These are phyloP conservation scores for Harpagoxenus sublaevis DNA, from an alignment of 2,888 invertebrate species.

Conservation along the genomic window DNA sequence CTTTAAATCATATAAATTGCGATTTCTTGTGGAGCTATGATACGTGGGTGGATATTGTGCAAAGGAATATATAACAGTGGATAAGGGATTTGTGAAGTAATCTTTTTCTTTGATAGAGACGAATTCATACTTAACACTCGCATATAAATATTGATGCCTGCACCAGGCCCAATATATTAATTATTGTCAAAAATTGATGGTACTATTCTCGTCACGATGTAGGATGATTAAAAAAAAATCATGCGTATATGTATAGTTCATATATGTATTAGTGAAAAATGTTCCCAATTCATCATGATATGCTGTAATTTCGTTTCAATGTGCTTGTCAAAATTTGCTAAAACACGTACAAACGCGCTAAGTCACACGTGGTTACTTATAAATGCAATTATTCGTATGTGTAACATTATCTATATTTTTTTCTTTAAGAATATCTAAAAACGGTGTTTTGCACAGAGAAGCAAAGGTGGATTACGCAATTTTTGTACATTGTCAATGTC, in stretches of 20 bases:
- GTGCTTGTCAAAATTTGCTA: constrained; percentile 76
- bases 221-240: constrained; percentile 73
- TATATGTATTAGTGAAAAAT: constrained; percentile 80
- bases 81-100: constrained; percentile 32
- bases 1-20: constrained; percentile 45
- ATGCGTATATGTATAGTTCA: constrained; percentile 74
- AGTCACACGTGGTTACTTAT: constrained; percentile 81
- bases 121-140: constrained; percentile 55
- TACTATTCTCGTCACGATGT: constrained; percentile 62
- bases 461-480: constrained; percentile 79
- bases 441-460: constrained; percentile 80
- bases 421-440: constrained; percentile 81
- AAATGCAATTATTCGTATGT: constrained; percentile 80
- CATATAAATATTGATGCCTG: constrained; percentile 67
- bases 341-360: constrained; percentile 81
- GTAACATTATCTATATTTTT: constrained; percentile 81
- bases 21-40: constrained; percentile 32
- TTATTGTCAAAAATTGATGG: constrained; percentile 72
- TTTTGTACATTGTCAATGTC: constrained; percentile 82
- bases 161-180: constrained; percentile 65
- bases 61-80: constrained; percentile 53
- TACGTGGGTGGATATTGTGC: constrained; percentile 40
- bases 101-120: constrained; percentile 28
- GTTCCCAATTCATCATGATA: constrained; percentile 79
- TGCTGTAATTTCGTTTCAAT: constrained; percentile 75